Conservation (phyloP, 2,113 vertebrate genomes). For the Gobio gobio region DNA sequence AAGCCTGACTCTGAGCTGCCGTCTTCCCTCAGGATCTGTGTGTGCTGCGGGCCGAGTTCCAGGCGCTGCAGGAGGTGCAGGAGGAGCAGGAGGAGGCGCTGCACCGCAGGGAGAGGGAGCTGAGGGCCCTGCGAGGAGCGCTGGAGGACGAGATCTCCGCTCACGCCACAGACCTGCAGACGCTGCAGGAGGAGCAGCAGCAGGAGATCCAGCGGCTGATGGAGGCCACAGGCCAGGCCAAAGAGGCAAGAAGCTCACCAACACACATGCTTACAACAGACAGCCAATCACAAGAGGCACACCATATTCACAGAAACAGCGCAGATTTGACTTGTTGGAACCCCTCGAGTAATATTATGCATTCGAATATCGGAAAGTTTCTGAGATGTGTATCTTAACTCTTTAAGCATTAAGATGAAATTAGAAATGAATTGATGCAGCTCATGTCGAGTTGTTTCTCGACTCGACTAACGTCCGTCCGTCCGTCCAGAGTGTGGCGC, state of each 20-base stretch:
- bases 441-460: no score
- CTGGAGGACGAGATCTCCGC: slow-evolving; percentile 92
- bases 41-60: slow-evolving; percentile 83
- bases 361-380: no score
- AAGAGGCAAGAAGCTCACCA: slow-evolving; percentile 74
- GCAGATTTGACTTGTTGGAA: no score
- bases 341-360: no score
- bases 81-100: slow-evolving; percentile 91
- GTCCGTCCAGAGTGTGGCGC: slow-evolving; percentile 59
- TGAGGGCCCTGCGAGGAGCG: slow-evolving; percentile 87
- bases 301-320: no score
- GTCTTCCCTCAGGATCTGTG: slow-evolving; percentile 75
- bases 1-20: no score
- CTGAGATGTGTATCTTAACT: no score
- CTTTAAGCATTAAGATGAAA: no score
- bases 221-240: slow-evolving; percentile 77
- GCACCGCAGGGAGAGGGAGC: slow-evolving; percentile 83
- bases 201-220: slow-evolving; percentile 79
- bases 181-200: slow-evolving; percentile 84
- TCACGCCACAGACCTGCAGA: slow-evolving; percentile 87
- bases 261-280: no score
- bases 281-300: no score
- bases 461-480: no score
- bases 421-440: no score
- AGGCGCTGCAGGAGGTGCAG: slow-evolving; percentile 83